A percentile compares a stretch with the other conserved stretches of the same genome.
phyloP scores from a whole-genome alignment of 2,888 invertebrate species.

The Tetheella fluctuosa region DNA sequence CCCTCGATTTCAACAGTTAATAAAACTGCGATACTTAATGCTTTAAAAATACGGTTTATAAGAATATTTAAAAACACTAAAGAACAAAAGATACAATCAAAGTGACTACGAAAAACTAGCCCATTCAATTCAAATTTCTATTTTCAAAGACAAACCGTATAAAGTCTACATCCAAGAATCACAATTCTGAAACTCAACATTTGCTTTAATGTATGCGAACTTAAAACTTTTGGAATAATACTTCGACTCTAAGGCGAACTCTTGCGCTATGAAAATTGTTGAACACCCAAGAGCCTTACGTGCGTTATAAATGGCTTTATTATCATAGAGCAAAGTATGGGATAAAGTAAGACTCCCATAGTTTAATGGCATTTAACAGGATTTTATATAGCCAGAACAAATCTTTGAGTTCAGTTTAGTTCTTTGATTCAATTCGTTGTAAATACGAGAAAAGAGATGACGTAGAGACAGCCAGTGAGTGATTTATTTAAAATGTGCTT shows the following conservation, averaged over 20 bases:
- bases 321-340: constrained; percentile 61
- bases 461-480: too few relatives aligned
- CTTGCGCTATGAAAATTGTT: constrained; percentile 24
- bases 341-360: constrained; percentile 60
- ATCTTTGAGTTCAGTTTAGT: neutral
- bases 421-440: too few relatives aligned
- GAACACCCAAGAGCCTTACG: constrained; percentile 47
- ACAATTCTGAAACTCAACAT: constrained; percentile 28
- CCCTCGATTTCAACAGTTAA: too few relatives aligned
- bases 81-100: neutral
- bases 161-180: constrained; percentile 13
- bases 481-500: too few relatives aligned
- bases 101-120: neutral
- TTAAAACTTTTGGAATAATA: constrained; percentile 39
- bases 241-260: constrained; percentile 32
- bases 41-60: neutral
- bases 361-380: constrained; percentile 16
- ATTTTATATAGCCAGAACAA: neutral
- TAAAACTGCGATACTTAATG: neutral
- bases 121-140: neutral
- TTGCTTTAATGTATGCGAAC: constrained; percentile 38
- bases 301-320: constrained; percentile 69
- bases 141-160: neutral
- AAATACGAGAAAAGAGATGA: too few relatives aligned
- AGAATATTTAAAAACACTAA: neutral